Evolutionary conservation across 1,140 invertebrate species (phyloP).

Genomic region (Cydia strobilella): DNA sequence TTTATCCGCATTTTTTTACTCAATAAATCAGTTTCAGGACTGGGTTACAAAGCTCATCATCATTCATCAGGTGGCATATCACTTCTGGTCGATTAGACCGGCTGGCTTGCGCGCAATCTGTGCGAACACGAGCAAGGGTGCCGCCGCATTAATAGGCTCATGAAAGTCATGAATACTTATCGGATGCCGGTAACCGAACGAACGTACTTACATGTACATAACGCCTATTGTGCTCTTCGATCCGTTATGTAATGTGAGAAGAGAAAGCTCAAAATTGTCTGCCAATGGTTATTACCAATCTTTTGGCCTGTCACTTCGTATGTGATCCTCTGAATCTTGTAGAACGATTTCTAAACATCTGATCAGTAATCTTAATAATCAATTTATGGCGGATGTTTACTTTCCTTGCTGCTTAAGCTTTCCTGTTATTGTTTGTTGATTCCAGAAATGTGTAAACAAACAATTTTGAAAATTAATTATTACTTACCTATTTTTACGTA

Average conservation of each 20-base stretch:
- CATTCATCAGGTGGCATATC: conserved; percentile 69
- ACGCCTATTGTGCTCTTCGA: conserved; percentile 29
- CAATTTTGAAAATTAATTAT: too few species aligned
- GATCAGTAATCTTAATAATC: not conserved
- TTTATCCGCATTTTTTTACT: not conserved
- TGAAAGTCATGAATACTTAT: conserved; percentile 71
- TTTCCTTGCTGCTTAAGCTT: conserved; percentile 8
- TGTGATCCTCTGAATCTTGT: not conserved
- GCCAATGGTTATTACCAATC: conserved; percentile 10
- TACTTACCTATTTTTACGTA: too few species aligned
- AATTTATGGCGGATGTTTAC: not conserved
- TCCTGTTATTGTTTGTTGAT: too few species aligned
- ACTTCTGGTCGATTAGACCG: conserved; percentile 72
- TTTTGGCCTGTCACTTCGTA: conserved; percentile 5
- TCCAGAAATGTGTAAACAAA: too few species aligned
- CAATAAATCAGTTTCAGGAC: conserved; percentile 7
- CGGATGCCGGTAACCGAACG: conserved; percentile 43
- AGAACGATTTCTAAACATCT: not conserved
- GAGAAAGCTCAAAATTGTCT: conserved; percentile 19
- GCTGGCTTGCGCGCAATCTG: conserved; percentile 56
- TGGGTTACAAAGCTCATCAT: conserved; percentile 51
- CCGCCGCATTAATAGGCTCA: conserved; percentile 64
- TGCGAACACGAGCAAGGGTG: conserved; percentile 44
- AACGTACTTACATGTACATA: conserved; percentile 28
- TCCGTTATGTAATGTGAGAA: conserved; percentile 22